These are phyloP conservation scores for Catagonus wagneri DNA, from an alignment of 2,113 vertebrate species.

Conservation along the genomic window DNA sequence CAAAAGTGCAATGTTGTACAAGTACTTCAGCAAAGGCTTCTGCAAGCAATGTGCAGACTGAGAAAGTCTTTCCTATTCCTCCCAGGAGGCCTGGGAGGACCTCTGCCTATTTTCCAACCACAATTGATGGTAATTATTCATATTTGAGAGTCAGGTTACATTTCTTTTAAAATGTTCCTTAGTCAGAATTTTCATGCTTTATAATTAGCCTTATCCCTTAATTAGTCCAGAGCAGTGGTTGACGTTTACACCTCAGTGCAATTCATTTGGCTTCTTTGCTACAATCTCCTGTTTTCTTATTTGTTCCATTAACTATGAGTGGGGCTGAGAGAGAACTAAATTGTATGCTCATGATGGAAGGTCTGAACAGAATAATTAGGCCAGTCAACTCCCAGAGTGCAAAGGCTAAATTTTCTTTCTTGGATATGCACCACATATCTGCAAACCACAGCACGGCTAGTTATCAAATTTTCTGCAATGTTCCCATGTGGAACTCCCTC, in stretches of 20 bases:
- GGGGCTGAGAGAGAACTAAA: slow-evolving; percentile 42
- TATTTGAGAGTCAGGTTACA: neutral
- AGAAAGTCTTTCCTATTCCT: neutral
- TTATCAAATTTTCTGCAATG: slow-evolving; percentile 7
- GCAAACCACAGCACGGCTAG: slow-evolving; percentile 37
- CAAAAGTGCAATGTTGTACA: neutral
- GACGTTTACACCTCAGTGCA: neutral
- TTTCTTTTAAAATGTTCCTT: slow-evolving; percentile 32
- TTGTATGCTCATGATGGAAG: slow-evolving; percentile 58
- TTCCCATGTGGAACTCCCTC: neutral
- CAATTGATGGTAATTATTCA: neutral
- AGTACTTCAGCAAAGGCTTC: neutral
- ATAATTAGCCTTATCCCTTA: slow-evolving; percentile 36
- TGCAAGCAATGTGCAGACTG: too few relatives aligned
- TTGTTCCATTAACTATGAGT: slow-evolving; percentile 47
- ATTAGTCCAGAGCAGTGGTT: slow-evolving; percentile 17
- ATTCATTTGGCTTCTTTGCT: neutral
- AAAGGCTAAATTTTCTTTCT: slow-evolving; percentile 62
- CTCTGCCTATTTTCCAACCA: neutral
- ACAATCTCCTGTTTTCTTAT: neutral
- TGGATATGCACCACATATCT: neutral
- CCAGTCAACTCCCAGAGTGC: slow-evolving; percentile 61
- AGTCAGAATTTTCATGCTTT: slow-evolving; percentile 7
- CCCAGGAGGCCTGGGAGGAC: neutral
- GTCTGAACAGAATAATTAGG: slow-evolving; percentile 71